These are phyloP conservation scores for Priocnemis perturbator DNA, from an alignment of 2,888 invertebrate genomes.

Conservation along the genomic window DNA sequence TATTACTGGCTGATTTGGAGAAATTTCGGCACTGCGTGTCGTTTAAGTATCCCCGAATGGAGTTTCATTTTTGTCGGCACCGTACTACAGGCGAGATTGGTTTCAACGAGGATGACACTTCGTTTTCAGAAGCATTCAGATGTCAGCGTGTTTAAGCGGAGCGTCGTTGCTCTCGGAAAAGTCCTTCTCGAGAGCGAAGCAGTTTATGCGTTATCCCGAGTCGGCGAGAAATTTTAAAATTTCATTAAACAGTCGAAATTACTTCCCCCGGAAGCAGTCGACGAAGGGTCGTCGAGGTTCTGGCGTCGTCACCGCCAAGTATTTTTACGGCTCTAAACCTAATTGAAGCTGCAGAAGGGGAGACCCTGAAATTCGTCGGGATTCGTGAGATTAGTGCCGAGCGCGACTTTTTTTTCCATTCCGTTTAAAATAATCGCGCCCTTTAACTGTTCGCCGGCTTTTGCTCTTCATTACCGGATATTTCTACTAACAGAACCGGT, in stretches of 20 bases:
- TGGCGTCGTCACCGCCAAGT: conserved; percentile 32
- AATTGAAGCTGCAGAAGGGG: conserved; percentile 57
- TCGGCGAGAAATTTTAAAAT: conserved; percentile 60
- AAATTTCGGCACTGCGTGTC: no score
- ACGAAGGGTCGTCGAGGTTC: conserved; percentile 16
- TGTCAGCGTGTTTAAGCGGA: no score
- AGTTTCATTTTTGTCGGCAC: no score
- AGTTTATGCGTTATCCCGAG: conserved; percentile 51
- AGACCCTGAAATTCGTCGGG: conserved; percentile 46
- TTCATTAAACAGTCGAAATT: conserved; percentile 65
- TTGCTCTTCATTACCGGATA: conserved; percentile 10
- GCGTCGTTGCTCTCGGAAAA: no score
- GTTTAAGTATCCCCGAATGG: no score
- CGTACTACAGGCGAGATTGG: no score
- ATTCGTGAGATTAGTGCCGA: conserved; percentile 42
- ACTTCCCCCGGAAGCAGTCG: conserved; percentile 55
- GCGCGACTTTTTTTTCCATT: conserved; percentile 29
- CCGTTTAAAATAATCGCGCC: conserved; percentile 33
- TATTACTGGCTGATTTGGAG: no score
- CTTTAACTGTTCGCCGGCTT: conserved; percentile 17
- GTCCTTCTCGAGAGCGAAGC: conserved; percentile 25
- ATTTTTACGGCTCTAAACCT: conserved; percentile 63
- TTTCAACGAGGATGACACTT: no score
- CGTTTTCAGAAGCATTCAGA: no score
- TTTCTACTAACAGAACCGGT: no score